These are phyloP conservation scores for Leptobrachium leishanense DNA, from an alignment of 2,113 vertebrate species.

Conservation along the genomic window DNA sequence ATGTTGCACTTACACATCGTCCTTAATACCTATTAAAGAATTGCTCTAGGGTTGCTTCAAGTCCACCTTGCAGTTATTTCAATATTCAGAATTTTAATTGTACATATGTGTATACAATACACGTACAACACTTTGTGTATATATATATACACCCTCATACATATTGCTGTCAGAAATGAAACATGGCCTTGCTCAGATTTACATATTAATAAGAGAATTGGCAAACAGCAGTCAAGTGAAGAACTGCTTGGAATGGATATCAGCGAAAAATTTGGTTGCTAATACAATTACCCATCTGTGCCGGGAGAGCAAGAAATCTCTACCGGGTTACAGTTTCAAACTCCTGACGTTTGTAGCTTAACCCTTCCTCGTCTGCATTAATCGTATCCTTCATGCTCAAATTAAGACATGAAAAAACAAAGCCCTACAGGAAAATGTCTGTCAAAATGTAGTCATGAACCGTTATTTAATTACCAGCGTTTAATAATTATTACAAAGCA, in stretches of 20 bases:
- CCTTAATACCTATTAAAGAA: constrained; percentile 16
- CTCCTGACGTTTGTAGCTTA: constrained; percentile 45
- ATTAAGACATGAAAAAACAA: not conserved
- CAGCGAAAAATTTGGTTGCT: constrained; percentile 70
- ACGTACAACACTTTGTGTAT: too few relatives aligned
- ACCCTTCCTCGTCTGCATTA: constrained; percentile 17
- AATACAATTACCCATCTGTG: constrained; percentile 77
- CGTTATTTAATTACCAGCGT: not conserved
- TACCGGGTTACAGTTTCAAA: constrained; percentile 58
- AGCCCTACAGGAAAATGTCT: not conserved
- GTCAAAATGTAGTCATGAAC: too few relatives aligned
- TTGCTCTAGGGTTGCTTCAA: constrained; percentile 26
- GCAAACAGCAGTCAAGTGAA: constrained; percentile 67
- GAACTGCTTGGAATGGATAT: constrained; percentile 70
- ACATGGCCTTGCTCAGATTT: constrained; percentile 63
- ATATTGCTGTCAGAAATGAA: constrained; percentile 56
- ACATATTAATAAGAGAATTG: constrained; percentile 63
- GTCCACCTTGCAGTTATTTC: constrained; percentile 19
- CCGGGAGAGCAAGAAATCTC: constrained; percentile 63
- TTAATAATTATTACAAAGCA: not conserved
- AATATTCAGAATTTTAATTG: constrained; percentile 21
- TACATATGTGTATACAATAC: not conserved
- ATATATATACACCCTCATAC: too few relatives aligned
- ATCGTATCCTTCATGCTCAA: constrained; percentile 7
- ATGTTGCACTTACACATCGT: not conserved